phyloP scores from a whole-genome alignment of 2,797 vertebrate species.

The Sebastes minor region DNA sequence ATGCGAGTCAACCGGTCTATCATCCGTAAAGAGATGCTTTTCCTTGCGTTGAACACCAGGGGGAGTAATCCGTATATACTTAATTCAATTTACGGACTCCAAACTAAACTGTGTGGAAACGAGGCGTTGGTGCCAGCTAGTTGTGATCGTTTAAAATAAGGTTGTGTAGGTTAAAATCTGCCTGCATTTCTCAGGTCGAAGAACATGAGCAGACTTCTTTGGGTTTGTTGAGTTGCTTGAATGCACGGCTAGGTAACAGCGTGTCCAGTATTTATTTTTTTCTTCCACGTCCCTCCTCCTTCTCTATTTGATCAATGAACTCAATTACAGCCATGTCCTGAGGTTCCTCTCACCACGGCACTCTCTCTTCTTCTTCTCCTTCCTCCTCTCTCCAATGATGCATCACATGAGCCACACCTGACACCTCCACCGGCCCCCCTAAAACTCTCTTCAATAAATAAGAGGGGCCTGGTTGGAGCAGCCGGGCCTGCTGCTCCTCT shows the following conservation, averaged over 20 bases:
- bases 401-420: slow-evolving; percentile 82
- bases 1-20: neutral
- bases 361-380: slow-evolving; percentile 15
- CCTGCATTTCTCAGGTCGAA: neutral
- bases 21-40: neutral
- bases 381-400: slow-evolving; percentile 75
- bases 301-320: slow-evolving; percentile 89
- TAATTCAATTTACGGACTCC: no score
- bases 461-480: slow-evolving; percentile 52
- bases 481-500: slow-evolving; percentile 46
- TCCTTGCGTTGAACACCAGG: neutral
- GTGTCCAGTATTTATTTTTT: slow-evolving; percentile 5
- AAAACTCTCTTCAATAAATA: slow-evolving; percentile 86
- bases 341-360: slow-evolving; percentile 74
- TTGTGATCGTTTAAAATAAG: neutral
- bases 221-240: slow-evolving; percentile 54
- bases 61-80: neutral
- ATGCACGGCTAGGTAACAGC: slow-evolving; percentile 55
- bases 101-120: no score
- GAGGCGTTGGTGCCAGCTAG: rapidly evolving
- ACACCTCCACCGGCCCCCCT: slow-evolving; percentile 55
- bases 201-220: slow-evolving; percentile 5
- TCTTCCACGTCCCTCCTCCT: slow-evolving; percentile 21
- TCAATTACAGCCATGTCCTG: slow-evolving; percentile 87
- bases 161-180: neutral